A percentile compares a stretch with the other conserved stretches of the same genome.
Conservation (phyloP, 2,113 vertebrate species). For the Ariopsis seemanni region DNA sequence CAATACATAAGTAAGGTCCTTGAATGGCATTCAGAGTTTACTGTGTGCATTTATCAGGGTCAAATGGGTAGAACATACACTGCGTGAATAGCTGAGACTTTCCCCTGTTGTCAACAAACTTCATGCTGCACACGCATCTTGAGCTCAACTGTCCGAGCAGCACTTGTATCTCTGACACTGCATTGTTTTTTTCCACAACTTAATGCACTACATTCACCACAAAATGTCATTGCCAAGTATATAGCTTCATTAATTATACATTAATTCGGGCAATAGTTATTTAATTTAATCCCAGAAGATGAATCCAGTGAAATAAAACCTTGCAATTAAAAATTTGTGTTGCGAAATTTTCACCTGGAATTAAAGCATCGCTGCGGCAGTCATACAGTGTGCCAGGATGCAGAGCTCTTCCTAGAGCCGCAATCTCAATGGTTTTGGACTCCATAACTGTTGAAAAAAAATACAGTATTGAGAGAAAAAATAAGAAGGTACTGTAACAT, state of each 20-base stretch:
- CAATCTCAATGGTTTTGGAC: background rate
- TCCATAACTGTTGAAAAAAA: background rate
- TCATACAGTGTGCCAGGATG: background rate
- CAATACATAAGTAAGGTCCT: no score
- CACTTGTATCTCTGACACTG: background rate
- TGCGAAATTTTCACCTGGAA: conserved; percentile 1
- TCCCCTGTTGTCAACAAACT: background rate
- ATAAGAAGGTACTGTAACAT: background rate
- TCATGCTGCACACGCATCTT: background rate
- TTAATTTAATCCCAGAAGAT: background rate
- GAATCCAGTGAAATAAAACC: background rate
- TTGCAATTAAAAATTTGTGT: background rate
- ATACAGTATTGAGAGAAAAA: background rate
- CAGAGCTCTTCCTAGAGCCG: background rate
- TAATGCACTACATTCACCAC: background rate
- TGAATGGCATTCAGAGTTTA: background rate
- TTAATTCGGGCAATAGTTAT: background rate
- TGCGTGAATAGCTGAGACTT: background rate
- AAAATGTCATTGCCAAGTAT: background rate
- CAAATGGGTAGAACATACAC: background rate
- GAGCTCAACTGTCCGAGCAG: background rate
- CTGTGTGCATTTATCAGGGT: background rate
- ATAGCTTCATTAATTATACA: background rate
- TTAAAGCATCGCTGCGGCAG: background rate
- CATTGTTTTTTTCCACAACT: background rate